Base-by-base conservation (phyloP, 2,888 invertebrate genomes). In the Boloria euphrosyne region DNA sequence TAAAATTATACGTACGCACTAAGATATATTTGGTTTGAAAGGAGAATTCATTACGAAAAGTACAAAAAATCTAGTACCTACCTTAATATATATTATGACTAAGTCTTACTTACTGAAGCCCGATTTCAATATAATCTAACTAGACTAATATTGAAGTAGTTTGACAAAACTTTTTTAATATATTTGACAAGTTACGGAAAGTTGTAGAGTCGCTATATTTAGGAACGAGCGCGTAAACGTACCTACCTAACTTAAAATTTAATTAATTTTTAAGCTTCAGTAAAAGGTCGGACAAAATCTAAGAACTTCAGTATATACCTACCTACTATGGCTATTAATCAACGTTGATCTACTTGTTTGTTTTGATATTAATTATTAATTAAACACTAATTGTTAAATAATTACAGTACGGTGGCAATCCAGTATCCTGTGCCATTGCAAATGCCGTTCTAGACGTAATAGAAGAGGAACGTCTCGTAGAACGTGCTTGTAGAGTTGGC, bases 341-440 rank as follows among this genome's bases (percentile, higher is more conserved):
- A 38, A 10, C 10, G 31, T 38, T 10, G 10, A 38, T 38, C 2
- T 10, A 38, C 7, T 49, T 16, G 16, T 16, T 49, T 16, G 16
- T 16, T 49, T 4, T 49, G n/a, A 53, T 52, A 52, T 22, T n/a
- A n/a, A n/a, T 22, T 27, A 4, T 13, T 49, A 44, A 18, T n/a
- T 5, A 13, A 53, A 50, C 18, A 49, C n/a, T 3, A n/a, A n/a
- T n/a, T 57, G 3, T 27, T 58, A 38, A 43, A 31, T 31, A n/a
- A 16, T 76, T 80, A 85, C 87, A 98, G 97, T 99, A 98, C 82
- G 99, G 99, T 13, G 99, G 99, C 13, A 99, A 99, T 92, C 99
- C 99, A 13, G 99, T 99, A 0, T 98, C 99, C 0, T 99, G 99
- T 83, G 98, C 99, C 0, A 96, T 99, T 58, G 98, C 98, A 0